Evolutionary conservation across 2,888 invertebrate genomes (phyloP).

Genomic region (Zaprionus lineosus): DNA sequence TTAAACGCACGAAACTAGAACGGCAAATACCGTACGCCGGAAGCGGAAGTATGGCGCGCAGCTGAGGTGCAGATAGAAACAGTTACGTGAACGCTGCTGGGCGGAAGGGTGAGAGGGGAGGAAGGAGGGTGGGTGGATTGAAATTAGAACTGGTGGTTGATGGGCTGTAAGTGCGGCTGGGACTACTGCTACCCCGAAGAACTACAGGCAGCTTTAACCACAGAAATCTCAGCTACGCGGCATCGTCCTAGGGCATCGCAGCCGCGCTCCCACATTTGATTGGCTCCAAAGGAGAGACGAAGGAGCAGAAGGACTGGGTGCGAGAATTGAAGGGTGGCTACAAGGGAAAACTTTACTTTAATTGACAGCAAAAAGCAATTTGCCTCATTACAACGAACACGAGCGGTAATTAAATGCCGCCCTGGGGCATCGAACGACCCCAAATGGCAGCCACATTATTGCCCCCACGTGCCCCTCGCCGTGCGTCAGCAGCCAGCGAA

Average conservation of each 20-base stretch:
- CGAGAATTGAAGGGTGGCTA: slow-evolving; percentile 31
- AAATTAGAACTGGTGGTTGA: slow-evolving; percentile 28
- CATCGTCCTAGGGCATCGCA: slow-evolving; percentile 7
- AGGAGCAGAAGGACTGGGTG: no score
- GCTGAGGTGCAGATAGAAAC: slow-evolving; percentile 13
- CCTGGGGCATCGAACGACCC: slow-evolving; percentile 53
- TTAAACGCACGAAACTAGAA: slow-evolving; percentile 49
- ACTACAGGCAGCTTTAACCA: slow-evolving; percentile 47
- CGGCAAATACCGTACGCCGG: slow-evolving; percentile 48
- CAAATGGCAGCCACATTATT: slow-evolving; percentile 46
- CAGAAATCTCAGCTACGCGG: slow-evolving; percentile 46
- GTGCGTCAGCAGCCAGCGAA: no score
- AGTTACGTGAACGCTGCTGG: neutral
- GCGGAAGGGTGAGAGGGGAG: neutral
- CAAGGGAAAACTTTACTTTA: slow-evolving; percentile 75
- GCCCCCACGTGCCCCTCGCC: slow-evolving; percentile 10
- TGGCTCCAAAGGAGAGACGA: no score
- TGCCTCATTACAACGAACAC: slow-evolving; percentile 74
- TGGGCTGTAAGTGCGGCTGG: neutral
- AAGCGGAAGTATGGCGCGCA: slow-evolving; percentile 52
- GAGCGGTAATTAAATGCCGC: slow-evolving; percentile 73
- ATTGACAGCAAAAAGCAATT: slow-evolving; percentile 78
- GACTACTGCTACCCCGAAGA: slow-evolving; percentile 40
- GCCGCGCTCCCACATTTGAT: slow-evolving; percentile 51
- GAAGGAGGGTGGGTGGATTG: slow-evolving; percentile 3